Evolutionary conservation across 2,797 vertebrate genomes (phyloP).

Genomic region (Adrianichthys oophorus): DNA sequence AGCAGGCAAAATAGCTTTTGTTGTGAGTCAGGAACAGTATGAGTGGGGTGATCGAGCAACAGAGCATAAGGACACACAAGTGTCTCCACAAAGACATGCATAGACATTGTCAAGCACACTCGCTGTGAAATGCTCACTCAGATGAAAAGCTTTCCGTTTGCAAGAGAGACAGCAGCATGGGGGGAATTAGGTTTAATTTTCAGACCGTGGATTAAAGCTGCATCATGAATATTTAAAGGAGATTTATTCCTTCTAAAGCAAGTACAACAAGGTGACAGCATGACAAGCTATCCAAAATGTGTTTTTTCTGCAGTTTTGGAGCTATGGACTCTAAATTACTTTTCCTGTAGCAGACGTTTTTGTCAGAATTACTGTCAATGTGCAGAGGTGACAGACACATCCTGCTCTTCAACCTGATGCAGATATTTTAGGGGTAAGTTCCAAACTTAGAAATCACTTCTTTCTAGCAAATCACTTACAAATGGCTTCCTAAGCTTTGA

Average conservation of each 20-base stretch:
- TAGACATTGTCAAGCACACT: constrained; percentile 6
- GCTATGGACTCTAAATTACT: neutral
- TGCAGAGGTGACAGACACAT: too few species aligned
- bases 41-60: neutral
- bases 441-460: too few species aligned
- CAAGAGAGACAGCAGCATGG: constrained; percentile 28
- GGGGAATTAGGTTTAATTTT: constrained; percentile 44
- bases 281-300: constrained; percentile 11
- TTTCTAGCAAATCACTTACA: too few species aligned
- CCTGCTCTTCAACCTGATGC: too few species aligned
- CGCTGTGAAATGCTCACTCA: constrained; percentile 15
- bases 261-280: constrained; percentile 23
- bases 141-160: constrained; percentile 44
- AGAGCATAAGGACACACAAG: constrained; percentile 2
- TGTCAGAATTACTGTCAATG: too few species aligned
- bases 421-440: too few species aligned
- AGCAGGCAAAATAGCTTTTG: constrained; percentile 4
- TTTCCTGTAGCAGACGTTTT: neutral
- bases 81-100: neutral
- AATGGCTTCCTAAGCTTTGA: too few species aligned
- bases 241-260: constrained; percentile 46
- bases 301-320: neutral
- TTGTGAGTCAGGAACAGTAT: neutral
- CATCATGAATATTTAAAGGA: constrained; percentile 61
- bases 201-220: constrained; percentile 51